Base-by-base conservation (phyloP, 2,888 invertebrate genomes). In the Scelioninae gen. 1 region DNA sequence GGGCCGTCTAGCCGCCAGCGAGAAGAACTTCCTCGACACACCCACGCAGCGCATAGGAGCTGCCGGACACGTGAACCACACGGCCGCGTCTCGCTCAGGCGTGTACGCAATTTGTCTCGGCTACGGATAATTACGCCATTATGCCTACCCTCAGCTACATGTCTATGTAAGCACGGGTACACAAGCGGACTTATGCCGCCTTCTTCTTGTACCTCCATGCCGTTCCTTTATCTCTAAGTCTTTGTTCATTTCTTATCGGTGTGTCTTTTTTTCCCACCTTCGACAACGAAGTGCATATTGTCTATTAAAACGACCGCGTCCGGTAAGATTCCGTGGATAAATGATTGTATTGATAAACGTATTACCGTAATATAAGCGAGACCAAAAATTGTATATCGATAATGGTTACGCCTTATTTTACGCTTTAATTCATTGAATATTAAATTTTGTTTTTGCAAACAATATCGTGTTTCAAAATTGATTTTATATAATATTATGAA, bases 71-170 rank as follows among this genome's bases (percentile, higher is more conserved):
- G 84, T 74, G 83, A 85, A 86, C 82, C 76, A 74, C 88, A 62
- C 62, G 56, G 85, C 87, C 88, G 87, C 88, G 89, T 89, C 89
- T 86, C 85, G 87, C 74, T 83, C 88, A 86, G 89, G 87, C 90
- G 90, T 91, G 91, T 91, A 91, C 86, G 88, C 90, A 90, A 91
- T 91, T 91, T 91, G 91, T 91, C 91, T 90, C 90, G 87, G 90
- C 87, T 88, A 85, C 86, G 88, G 90, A 90, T 91, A 91, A 91
- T 91, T 91, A 91, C 90, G 86, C 88, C 89, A 90, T 90, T 91
- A 90, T 89, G 86, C 85, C 86, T 87, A 76, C 84, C 85, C 85
- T 84, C 85, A 74, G 56, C 76, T 60, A 55, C 80, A 62, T 80
- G 49, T 62, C 77, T 49, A 56, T 51, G 69, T 56, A 55, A 32